phyloP scores from a whole-genome alignment of 2,888 invertebrate species.

The Tigriopus californicus region DNA sequence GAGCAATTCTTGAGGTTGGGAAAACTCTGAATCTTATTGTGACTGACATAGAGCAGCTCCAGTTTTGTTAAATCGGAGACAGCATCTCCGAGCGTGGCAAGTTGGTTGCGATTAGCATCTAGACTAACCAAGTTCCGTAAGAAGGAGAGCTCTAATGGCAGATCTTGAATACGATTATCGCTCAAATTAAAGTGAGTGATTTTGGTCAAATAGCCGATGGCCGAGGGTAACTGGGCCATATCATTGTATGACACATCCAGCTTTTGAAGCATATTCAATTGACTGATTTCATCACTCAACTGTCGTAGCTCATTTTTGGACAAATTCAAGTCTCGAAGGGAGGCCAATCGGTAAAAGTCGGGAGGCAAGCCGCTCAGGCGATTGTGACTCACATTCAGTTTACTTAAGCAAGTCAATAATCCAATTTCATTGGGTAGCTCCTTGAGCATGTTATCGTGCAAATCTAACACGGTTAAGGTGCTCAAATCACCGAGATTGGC shows the following conservation, averaged over 20 bases:
- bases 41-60: constrained; percentile 28
- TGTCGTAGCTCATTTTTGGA: constrained; percentile 50
- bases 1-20: constrained; percentile 45
- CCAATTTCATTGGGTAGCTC: constrained; percentile 53
- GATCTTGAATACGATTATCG: constrained; percentile 48
- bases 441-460: constrained; percentile 58
- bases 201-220: constrained; percentile 63
- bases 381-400: constrained; percentile 57
- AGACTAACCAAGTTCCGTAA: constrained; percentile 45
- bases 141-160: constrained; percentile 49
- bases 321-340: constrained; percentile 48
- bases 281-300: constrained; percentile 50
- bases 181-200: constrained; percentile 50
- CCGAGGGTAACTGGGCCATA: constrained; percentile 48
- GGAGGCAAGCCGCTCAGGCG: constrained; percentile 41
- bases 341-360: constrained; percentile 46
- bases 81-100: constrained; percentile 40
- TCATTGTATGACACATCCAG: constrained; percentile 60
- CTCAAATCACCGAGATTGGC: constrained; percentile 27
- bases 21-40: constrained; percentile 26
- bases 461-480: constrained; percentile 29
- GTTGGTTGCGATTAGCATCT: constrained; percentile 50
- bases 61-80: constrained; percentile 38
- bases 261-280: constrained; percentile 54
- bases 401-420: constrained; percentile 43